Percentiles rank a stretch among this genome's conserved stretches.
Conservation (phyloP, 2,888 invertebrate species). For the Cephalotes varians region DNA sequence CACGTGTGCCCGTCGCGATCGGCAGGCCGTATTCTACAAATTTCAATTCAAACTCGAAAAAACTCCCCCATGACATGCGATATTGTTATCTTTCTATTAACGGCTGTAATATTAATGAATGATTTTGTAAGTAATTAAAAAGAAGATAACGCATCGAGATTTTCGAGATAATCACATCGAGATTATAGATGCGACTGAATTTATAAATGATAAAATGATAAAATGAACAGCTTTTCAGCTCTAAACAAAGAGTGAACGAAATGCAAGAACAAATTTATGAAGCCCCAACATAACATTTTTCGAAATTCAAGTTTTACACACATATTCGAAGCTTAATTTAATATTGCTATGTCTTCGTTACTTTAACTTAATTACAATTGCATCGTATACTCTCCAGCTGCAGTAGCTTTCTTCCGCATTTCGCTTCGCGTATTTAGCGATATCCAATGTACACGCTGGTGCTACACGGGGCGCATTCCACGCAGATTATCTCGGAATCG, state of each 20-base stretch:
- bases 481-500: constrained; percentile 57
- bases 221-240: not conserved
- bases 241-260: not conserved
- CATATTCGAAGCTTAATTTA: not conserved
- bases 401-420: not conserved
- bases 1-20: constrained; percentile 26
- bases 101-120: constrained; percentile 15
- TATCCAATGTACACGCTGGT: not conserved
- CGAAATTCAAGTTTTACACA: not conserved
- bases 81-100: constrained; percentile 26
- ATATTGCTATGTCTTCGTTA: not conserved
- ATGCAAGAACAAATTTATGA: not conserved
- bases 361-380: not conserved
- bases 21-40: constrained; percentile 30
- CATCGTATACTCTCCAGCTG: not conserved
- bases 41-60: constrained; percentile 39
- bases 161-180: too few species aligned
- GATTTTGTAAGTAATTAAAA: not conserved
- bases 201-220: not conserved
- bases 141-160: not conserved
- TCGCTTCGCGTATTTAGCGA: constrained; percentile 1
- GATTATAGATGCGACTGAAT: not conserved
- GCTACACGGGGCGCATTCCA: constrained; percentile 16
- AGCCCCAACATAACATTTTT: not conserved
- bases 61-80: constrained; percentile 23